A percentile compares a stretch with the other conserved stretches of the same genome.
These are phyloP conservation scores for Raillietiella orientalis DNA, from an alignment of 2,888 invertebrate genomes.

Conservation along the genomic window DNA sequence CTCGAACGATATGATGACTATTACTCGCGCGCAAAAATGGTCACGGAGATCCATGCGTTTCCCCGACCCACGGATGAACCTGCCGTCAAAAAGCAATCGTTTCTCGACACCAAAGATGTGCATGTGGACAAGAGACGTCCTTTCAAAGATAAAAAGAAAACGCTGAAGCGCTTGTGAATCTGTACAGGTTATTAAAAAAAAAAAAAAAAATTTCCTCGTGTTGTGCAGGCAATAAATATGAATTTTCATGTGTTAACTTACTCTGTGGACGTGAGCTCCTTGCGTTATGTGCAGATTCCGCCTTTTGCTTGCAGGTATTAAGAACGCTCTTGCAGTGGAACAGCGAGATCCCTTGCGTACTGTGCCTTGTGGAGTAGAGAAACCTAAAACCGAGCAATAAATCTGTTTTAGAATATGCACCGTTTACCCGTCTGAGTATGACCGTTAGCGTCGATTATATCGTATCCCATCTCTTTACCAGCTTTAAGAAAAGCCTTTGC, in stretches of 20 bases:
- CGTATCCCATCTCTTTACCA: conserved; percentile 14
- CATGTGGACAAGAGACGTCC: too few species aligned
- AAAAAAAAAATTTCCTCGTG: too few species aligned
- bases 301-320: conserved; percentile 38
- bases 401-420: too few species aligned
- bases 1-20: conserved; percentile 78
- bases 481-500: conserved; percentile 37
- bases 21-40: conserved; percentile 53
- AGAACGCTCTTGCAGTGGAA: conserved; percentile 47
- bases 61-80: too few species aligned
- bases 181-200: too few species aligned
- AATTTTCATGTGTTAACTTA: too few species aligned
- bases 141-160: too few species aligned
- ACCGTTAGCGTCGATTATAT: conserved; percentile 34
- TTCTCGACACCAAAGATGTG: too few species aligned
- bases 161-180: too few species aligned
- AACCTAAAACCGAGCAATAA: conserved; percentile 12
- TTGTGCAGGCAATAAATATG: too few species aligned
- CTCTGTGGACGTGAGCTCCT: conserved; percentile 27
- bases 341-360: conserved; percentile 51
- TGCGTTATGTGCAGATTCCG: conserved; percentile 49
- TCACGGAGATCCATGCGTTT: conserved; percentile 61
- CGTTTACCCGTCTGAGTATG: conserved; percentile 38
- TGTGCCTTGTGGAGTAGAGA: conserved; percentile 28
- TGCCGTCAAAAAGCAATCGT: too few species aligned